Conservation (phyloP, 1,140 invertebrate genomes). For the Plectus sambesii region DNA sequence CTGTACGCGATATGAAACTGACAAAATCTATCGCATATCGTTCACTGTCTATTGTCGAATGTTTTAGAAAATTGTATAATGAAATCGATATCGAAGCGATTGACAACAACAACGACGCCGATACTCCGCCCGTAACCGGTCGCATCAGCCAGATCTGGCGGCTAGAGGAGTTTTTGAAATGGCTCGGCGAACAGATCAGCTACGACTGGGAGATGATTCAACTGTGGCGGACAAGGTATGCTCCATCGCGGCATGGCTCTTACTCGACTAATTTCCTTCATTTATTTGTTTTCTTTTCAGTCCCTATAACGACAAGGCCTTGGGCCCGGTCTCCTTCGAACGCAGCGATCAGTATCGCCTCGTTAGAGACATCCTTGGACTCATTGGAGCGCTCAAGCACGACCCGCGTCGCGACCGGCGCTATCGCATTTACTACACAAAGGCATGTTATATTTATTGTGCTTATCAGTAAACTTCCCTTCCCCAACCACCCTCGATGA, state of each 20-base stretch:
- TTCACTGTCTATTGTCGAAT: slow-evolving; percentile 23
- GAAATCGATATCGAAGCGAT: slow-evolving; percentile 27
- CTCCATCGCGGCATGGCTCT: slow-evolving; percentile 17
- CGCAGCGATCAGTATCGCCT: slow-evolving; percentile 1
- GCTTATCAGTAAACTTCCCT: too few species aligned
- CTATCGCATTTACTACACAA: slow-evolving; percentile 38
- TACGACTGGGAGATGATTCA: slow-evolving; percentile 34
- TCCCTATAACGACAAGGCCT: not conserved
- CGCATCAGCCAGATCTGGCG: slow-evolving; percentile 28
- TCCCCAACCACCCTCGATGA: too few species aligned
- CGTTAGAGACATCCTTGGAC: slow-evolving; percentile 20
- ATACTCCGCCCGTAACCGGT: not conserved
- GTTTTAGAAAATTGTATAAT: slow-evolving; percentile 21
- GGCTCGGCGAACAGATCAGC: slow-evolving; percentile 26
- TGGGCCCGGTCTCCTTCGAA: slow-evolving; percentile 13
- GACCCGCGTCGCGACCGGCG: slow-evolving; percentile 31
- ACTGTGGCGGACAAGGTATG: slow-evolving; percentile 26
- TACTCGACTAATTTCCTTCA: slow-evolving; percentile 18
- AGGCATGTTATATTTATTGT: too few species aligned
- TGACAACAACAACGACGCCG: slow-evolving; percentile 19
- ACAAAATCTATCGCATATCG: slow-evolving; percentile 11
- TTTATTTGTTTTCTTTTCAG: not conserved
- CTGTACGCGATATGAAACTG: too few species aligned
- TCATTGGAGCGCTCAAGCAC: slow-evolving; percentile 20
- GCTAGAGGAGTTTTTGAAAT: slow-evolving; percentile 20